Evolutionary conservation across 35 echinoderm and acorn worm species (phyloP).

Genomic region (Heliocidaris tuberculata): DNA sequence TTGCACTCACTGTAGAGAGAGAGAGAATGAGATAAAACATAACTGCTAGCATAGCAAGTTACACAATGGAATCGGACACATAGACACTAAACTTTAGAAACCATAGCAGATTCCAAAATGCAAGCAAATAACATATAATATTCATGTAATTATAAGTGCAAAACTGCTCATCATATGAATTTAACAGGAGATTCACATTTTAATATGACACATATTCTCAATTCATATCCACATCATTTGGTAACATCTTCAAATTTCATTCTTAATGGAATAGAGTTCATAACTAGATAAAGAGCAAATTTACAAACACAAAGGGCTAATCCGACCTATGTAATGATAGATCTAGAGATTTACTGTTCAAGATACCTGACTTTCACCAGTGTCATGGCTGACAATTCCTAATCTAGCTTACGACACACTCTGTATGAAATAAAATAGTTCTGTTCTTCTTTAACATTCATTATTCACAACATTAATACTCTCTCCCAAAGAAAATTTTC

Average conservation of each 20-base stretch:
- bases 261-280: conserved; percentile 7
- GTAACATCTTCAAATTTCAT: background rate
- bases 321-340: background rate
- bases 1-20: background rate
- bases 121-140: background rate
- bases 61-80: too few relatives aligned
- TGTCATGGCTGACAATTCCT: background rate
- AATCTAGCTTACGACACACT: background rate
- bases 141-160: background rate
- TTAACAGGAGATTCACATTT: background rate
- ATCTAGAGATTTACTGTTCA: background rate
- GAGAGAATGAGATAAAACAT: background rate
- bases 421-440: background rate
- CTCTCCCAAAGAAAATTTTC: background rate
- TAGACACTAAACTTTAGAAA: background rate
- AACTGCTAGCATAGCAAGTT: background rate
- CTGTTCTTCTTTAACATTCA: background rate
- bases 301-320: background rate
- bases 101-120: background rate
- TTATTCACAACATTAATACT: background rate
- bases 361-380: background rate
- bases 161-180: background rate
- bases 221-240: background rate
- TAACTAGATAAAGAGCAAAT: background rate
- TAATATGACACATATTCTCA: background rate